Evolutionary conservation across 2,113 vertebrate species (phyloP).

Genomic region (Euleptes europaea): DNA sequence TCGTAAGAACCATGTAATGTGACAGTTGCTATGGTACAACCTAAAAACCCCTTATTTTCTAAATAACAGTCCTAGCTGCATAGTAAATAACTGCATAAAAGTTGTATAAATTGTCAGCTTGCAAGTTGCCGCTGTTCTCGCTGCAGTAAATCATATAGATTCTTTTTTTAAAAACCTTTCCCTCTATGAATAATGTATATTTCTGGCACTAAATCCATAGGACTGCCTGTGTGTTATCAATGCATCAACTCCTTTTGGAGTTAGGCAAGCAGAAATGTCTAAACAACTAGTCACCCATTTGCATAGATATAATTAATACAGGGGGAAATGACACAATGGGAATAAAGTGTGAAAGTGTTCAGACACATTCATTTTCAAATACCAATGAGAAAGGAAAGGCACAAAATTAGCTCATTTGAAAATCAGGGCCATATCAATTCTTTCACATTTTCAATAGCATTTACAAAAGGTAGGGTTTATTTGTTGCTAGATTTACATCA

Average conservation of each 20-base stretch:
- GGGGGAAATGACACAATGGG: neutral
- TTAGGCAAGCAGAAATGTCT: neutral
- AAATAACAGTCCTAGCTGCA: neutral
- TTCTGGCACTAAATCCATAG: slow-evolving; percentile 6
- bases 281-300: slow-evolving; percentile 3
- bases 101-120: slow-evolving; percentile 29
- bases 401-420: neutral
- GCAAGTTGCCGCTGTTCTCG: slow-evolving; percentile 12
- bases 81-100: slow-evolving; percentile 8
- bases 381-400: neutral
- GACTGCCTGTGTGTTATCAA: neutral
- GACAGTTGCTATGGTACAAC: neutral
- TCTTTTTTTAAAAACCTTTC: slow-evolving; percentile 9
- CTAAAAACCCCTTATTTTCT: neutral
- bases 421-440: neutral
- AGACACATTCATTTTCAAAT: neutral
- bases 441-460: neutral
- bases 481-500: no score
- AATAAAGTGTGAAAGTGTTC: neutral
- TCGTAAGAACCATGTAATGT: neutral
- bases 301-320: slow-evolving; percentile 11
- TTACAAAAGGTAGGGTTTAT: neutral
- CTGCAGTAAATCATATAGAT: slow-evolving; percentile 5
- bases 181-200: slow-evolving; percentile 9
- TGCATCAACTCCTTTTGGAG: neutral